Conservation (phyloP, 2,888 invertebrate species). For the Tenthredo livida region DNA sequence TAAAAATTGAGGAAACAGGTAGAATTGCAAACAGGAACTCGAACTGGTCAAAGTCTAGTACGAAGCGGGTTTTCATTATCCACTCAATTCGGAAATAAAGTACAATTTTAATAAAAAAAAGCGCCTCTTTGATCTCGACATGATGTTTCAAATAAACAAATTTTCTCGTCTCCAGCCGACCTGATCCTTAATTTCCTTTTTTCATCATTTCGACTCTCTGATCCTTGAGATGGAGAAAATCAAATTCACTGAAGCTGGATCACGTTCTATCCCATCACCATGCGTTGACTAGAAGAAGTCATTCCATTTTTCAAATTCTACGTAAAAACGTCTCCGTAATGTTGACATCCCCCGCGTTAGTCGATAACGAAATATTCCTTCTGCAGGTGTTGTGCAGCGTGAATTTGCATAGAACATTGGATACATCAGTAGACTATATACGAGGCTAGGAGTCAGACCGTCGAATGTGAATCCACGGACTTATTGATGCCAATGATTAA, state of each 20-base stretch:
- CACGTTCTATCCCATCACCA: background rate
- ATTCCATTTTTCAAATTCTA: background rate
- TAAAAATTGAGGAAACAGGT: background rate
- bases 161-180: background rate
- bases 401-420: background rate
- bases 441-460: background rate
- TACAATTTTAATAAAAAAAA: background rate
- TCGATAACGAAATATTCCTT: background rate
- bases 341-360: background rate
- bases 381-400: background rate
- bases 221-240: background rate
- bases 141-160: background rate
- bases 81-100: background rate
- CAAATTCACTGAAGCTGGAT: background rate
- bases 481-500: constrained; percentile 30
- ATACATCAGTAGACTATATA: background rate
- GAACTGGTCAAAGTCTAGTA: background rate
- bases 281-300: background rate
- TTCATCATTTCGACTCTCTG: background rate
- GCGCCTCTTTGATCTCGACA: background rate
- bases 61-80: background rate
- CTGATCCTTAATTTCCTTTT: background rate
- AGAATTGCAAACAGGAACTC: background rate
- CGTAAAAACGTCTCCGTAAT: background rate
- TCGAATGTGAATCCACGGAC: constrained; percentile 16